phyloP scores from a whole-genome alignment of 2,797 vertebrate genomes.

The Kryptolebias ocellatus region DNA sequence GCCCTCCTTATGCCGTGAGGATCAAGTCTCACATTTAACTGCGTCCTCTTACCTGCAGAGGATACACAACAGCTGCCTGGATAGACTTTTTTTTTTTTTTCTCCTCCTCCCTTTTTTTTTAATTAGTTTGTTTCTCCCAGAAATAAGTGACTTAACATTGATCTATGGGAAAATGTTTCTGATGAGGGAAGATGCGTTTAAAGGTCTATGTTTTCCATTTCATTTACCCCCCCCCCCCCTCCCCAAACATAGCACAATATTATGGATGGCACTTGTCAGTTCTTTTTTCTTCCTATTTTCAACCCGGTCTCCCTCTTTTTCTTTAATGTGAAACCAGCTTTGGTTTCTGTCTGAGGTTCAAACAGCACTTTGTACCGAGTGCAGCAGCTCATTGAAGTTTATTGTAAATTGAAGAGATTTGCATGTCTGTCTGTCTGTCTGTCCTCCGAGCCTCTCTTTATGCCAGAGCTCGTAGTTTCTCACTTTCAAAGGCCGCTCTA shows the following conservation, averaged over 20 bases:
- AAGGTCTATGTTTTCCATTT: conserved; percentile 24
- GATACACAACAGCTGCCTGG: neutral
- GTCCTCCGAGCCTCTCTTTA: conserved; percentile 23
- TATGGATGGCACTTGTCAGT: conserved; percentile 16
- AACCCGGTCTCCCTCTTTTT: conserved; percentile 11
- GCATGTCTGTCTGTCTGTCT: conserved; percentile 28
- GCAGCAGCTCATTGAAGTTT: conserved; percentile 27
- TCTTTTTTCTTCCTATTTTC: conserved; percentile 6
- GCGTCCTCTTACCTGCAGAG: conserved; percentile 1
- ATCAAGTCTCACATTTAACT: conserved; percentile 1
- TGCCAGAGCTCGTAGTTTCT: conserved; percentile 22
- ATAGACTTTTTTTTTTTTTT: conserved; percentile 5
- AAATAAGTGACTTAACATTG: conserved; percentile 13
- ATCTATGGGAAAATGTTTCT: conserved; percentile 34
- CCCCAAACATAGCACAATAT: conserved; percentile 45
- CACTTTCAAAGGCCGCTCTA: conserved; percentile 12
- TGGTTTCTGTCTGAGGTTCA: conserved; percentile 14
- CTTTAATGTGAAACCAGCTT: conserved; percentile 23
- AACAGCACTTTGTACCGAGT: conserved; percentile 24
- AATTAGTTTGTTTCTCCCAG: conserved; percentile 1
- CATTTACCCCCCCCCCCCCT: conserved; percentile 25
- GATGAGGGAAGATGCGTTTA: conserved; percentile 20
- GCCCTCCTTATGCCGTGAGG: neutral
- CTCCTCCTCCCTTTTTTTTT: no score
- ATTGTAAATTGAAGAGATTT: conserved; percentile 41